Conservation (phyloP, 2,888 invertebrate species). For the Rhingia campestris region DNA sequence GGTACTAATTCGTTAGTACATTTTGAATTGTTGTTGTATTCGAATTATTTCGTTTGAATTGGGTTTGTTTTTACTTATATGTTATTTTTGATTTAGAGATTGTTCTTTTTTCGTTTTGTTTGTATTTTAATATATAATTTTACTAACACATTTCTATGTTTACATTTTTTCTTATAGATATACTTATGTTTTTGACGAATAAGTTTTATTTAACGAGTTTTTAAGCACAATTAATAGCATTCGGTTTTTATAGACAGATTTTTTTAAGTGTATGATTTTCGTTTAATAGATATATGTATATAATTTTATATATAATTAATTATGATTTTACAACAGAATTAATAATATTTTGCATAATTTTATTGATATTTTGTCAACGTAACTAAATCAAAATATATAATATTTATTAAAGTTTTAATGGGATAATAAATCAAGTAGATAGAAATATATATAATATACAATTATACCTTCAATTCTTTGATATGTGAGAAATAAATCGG, state of each 20-base stretch:
- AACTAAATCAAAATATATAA: neutral
- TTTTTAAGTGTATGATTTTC: constrained; percentile 10
- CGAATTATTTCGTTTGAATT: constrained; percentile 45
- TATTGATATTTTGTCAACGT: constrained; percentile 42
- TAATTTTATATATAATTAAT: constrained; percentile 34
- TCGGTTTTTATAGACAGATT: constrained; percentile 55
- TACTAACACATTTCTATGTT: constrained; percentile 33
- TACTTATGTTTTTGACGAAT: constrained; percentile 29
- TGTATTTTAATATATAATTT: constrained; percentile 10
- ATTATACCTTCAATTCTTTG: neutral
- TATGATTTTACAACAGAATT: constrained; percentile 58
- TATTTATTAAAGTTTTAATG: constrained; percentile 8
- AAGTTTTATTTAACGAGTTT: constrained; percentile 43
- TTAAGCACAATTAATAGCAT: constrained; percentile 64
- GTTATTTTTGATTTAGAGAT: constrained; percentile 27
- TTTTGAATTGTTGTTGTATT: constrained; percentile 29
- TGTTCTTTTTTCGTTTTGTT: neutral
- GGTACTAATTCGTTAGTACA: constrained; percentile 51
- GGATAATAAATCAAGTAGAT: neutral
- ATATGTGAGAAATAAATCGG: constrained; percentile 10
- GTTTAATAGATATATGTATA: constrained; percentile 26
- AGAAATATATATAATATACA: neutral
- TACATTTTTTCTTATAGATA: constrained; percentile 17
- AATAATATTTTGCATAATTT: constrained; percentile 66
- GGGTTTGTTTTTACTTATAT: constrained; percentile 18